A percentile compares a stretch with the other conserved stretches of the same genome.
Conservation (phyloP, 2,113 vertebrate genomes). For the Gorilla gorilla region DNA sequence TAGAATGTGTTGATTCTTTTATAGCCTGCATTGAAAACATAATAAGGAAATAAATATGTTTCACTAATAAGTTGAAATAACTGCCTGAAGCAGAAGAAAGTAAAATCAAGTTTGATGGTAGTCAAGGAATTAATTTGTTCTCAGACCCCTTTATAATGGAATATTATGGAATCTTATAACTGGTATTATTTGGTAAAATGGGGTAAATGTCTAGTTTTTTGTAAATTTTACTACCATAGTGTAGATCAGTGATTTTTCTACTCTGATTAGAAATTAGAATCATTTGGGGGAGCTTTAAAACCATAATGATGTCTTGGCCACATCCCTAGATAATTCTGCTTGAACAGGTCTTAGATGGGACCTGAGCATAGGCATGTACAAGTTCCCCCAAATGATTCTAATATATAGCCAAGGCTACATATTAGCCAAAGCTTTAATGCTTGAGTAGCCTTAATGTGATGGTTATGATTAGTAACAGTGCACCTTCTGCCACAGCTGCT, state of each 20-base stretch:
- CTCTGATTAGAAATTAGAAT: slow-evolving; percentile 2
- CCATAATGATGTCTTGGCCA: background rate
- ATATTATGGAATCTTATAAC: background rate
- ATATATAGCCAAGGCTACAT: background rate
- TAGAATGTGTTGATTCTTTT: slow-evolving; percentile 38
- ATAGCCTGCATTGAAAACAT: background rate
- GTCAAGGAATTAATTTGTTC: background rate
- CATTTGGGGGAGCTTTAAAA: background rate
- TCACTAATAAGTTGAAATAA: slow-evolving; percentile 8
- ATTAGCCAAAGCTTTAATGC: background rate
- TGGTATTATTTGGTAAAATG: slow-evolving; percentile 37
- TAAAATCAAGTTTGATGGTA: slow-evolving; percentile 13
- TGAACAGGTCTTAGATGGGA: slow-evolving; percentile 11
- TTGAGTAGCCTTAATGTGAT: background rate
- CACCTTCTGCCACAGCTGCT: background rate
- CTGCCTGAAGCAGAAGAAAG: slow-evolving; percentile 6
- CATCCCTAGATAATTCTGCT: background rate
- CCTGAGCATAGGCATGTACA: background rate
- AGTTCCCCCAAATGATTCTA: background rate
- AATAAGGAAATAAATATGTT: background rate
- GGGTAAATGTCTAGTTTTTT: background rate
- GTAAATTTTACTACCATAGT: background rate
- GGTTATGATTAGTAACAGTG: background rate
- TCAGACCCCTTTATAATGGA: background rate
- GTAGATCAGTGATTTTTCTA: background rate